phyloP scores from a whole-genome alignment of 2,888 invertebrate genomes.

The Idaea straminata region DNA sequence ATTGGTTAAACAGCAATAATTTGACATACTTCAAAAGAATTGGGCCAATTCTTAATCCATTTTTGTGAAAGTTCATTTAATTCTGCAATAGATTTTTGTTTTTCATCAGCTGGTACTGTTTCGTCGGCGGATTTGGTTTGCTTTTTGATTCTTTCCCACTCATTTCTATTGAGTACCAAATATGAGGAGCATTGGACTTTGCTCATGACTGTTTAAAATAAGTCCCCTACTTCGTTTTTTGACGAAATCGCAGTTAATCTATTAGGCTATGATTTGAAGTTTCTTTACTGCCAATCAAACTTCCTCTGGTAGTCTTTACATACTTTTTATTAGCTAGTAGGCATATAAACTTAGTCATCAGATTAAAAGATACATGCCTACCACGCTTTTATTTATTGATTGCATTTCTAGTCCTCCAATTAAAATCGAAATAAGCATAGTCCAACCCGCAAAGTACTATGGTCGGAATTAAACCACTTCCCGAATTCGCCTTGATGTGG shows the following conservation, averaged over 20 bases:
- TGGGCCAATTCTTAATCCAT: constrained; percentile 55
- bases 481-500: constrained; percentile 17
- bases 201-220: neutral
- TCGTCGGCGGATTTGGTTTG: constrained; percentile 26
- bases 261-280: neutral
- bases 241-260: neutral
- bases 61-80: constrained; percentile 47
- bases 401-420: neutral
- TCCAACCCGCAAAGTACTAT: constrained; percentile 7
- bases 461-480: constrained; percentile 7
- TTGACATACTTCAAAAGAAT: constrained; percentile 41
- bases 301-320: neutral
- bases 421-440: neutral
- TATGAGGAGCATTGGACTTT: constrained; percentile 20
- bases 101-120: constrained; percentile 16
- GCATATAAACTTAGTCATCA: too few relatives aligned
- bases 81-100: constrained; percentile 39
- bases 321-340: too few relatives aligned
- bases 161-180: constrained; percentile 41
- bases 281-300: neutral
- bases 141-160: constrained; percentile 50
- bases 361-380: too few relatives aligned
- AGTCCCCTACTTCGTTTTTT: neutral
- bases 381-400: too few relatives aligned
- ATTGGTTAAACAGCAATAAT: neutral